Conservation (phyloP, 1,140 invertebrate species). For the Zaprionus nigranus region DNA sequence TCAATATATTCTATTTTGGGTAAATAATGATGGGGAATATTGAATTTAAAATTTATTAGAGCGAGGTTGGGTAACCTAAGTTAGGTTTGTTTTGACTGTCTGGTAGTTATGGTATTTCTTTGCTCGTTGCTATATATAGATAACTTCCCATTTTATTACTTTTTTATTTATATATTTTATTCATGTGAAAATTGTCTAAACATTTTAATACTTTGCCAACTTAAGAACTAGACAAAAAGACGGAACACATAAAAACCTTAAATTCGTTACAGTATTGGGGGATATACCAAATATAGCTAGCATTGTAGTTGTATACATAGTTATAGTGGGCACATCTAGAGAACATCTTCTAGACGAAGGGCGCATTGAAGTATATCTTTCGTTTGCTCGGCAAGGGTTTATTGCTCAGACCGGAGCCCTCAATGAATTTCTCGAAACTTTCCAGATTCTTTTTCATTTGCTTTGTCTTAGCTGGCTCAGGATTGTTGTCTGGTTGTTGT, state of each 20-base stretch:
- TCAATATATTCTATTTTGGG: too few relatives aligned
- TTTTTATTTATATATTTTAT: constrained; percentile 35
- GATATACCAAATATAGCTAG: constrained; percentile 19
- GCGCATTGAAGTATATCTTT: constrained; percentile 79
- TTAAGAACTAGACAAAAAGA: constrained; percentile 61
- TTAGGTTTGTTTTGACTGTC: not conserved
- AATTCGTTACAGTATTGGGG: constrained; percentile 48
- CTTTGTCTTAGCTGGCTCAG: constrained; percentile 48
- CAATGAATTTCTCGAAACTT: constrained; percentile 79
- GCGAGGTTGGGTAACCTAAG: too few relatives aligned
- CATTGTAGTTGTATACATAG: not conserved
- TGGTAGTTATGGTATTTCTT: constrained; percentile 3
- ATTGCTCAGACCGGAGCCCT: constrained; percentile 67
- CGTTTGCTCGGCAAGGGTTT: constrained; percentile 79
- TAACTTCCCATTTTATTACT: not conserved
- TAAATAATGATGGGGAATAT: too few relatives aligned
- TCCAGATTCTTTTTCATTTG: constrained; percentile 68
- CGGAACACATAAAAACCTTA: constrained; percentile 54
- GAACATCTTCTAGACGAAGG: constrained; percentile 67
- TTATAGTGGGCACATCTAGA: constrained; percentile 24
- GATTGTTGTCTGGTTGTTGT: constrained; percentile 12
- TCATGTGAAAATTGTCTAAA: constrained; percentile 61
- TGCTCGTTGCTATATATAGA: not conserved
- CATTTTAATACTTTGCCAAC: constrained; percentile 61
- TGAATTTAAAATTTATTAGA: too few relatives aligned